Conservation (phyloP, 2,888 invertebrate genomes). For the Pristionchus japonicus region DNA sequence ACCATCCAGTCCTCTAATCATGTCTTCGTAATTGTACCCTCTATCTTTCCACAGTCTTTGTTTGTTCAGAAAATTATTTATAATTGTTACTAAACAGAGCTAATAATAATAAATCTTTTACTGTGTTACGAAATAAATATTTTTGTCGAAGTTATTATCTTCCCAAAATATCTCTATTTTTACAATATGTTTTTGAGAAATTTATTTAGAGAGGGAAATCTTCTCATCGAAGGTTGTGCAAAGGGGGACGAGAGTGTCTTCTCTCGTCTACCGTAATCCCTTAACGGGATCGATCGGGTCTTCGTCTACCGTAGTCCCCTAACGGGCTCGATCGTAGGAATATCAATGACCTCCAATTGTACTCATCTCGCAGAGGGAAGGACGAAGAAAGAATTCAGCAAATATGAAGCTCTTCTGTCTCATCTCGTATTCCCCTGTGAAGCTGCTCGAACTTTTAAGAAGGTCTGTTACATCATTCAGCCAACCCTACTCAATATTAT, state of each 20-base stretch:
- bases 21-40: background rate
- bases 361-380: background rate
- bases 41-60: background rate
- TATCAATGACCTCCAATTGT: conserved; percentile 2
- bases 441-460: conserved; percentile 25
- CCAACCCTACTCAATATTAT: no score
- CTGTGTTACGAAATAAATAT: background rate
- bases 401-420: conserved; percentile 44
- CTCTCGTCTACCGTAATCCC: conserved; percentile 35
- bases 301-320: conserved; percentile 26
- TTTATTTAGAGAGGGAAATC: background rate
- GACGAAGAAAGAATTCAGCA: background rate
- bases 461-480: background rate
- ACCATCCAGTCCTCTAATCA: conserved; percentile 7
- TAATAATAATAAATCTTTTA: background rate
- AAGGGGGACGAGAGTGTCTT: background rate
- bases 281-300: conserved; percentile 1
- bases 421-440: conserved; percentile 47
- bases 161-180: background rate
- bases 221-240: background rate
- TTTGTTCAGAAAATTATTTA: background rate
- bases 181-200: background rate
- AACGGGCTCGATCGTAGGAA: background rate
- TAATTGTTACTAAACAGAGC: background rate
- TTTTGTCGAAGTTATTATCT: background rate